These are phyloP conservation scores for Hippopotamus amphibius DNA, from an alignment of 2,113 vertebrate species.

Conservation along the genomic window DNA sequence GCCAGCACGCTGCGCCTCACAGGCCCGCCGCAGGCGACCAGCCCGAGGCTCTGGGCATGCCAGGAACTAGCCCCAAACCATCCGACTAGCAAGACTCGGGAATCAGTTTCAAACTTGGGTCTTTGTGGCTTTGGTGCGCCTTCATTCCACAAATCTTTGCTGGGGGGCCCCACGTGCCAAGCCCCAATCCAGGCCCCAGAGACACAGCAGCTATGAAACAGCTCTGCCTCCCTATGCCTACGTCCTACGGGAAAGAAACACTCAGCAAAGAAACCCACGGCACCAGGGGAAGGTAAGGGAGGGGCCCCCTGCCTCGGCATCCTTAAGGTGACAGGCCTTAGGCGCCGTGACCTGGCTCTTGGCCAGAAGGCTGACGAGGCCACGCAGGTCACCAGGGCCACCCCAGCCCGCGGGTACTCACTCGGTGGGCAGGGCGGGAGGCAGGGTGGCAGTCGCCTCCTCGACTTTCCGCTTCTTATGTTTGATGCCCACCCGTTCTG, in stretches of 20 bases:
- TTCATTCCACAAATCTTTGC: background rate
- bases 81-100: background rate
- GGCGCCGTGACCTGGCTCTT: rapidly evolving
- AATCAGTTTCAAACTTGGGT: rapidly evolving
- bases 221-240: background rate
- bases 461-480: conserved; percentile 86
- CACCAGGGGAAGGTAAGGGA: rapidly evolving
- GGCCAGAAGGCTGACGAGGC: background rate
- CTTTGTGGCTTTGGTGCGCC: rapidly evolving
- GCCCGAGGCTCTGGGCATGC: rapidly evolving
- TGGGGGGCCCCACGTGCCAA: background rate
- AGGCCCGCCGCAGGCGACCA: background rate
- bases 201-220: rapidly evolving
- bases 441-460: background rate
- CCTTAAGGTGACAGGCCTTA: background rate
- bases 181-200: background rate
- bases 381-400: rapidly evolving
- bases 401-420: conserved; percentile 75
- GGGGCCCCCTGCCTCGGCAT: rapidly evolving
- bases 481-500: conserved; percentile 49
- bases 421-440: conserved; percentile 83
- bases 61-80: background rate
- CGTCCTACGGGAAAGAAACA: background rate
- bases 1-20: rapidly evolving
- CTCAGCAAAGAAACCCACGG: too few species aligned